Conservation (phyloP, 92 coral and sea anemone species). For the Porites divaricata region DNA sequence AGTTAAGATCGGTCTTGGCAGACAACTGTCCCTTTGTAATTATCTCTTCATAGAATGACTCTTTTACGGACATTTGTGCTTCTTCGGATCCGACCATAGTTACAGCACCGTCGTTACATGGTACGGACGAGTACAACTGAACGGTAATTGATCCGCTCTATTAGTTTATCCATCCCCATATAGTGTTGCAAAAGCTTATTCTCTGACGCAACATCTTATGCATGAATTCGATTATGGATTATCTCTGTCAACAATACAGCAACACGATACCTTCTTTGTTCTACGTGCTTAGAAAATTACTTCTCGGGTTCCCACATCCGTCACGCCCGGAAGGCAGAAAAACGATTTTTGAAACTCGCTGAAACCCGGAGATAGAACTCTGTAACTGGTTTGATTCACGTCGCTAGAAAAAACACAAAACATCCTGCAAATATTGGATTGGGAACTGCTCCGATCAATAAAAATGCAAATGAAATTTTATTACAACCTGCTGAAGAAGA, state of each 20-base stretch:
- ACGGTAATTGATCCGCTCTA: constrained; percentile 1
- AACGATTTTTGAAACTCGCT: constrained; percentile 9
- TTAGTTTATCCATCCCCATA: background rate
- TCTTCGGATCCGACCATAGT: constrained; percentile 35
- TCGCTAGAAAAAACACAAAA: background rate
- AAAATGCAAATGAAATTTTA: too few species aligned
- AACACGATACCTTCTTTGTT: constrained; percentile 10
- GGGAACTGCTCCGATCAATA: too few species aligned
- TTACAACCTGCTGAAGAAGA: too few species aligned
- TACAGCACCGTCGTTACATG: constrained; percentile 39
- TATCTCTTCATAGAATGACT: constrained; percentile 34
- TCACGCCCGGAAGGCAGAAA: constrained; percentile 17
- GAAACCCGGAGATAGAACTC: background rate
- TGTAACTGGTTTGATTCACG: background rate
- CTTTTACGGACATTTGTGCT: constrained; percentile 27
- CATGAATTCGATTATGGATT: background rate
- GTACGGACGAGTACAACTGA: background rate
- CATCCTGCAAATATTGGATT: too few species aligned
- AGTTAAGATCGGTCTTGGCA: constrained; percentile 20
- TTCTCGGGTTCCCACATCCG: constrained; percentile 32
- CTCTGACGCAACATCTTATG: constrained; percentile 27
- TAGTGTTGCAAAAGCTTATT: background rate
- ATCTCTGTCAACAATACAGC: constrained; percentile 4
- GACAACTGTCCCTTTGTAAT: background rate
- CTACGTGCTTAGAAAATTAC: background rate